A percentile compares a stretch with the other conserved stretches of the same genome.
These are phyloP conservation scores for Clunio marinus DNA, from an alignment of 2,888 invertebrate genomes.

Conservation along the genomic window DNA sequence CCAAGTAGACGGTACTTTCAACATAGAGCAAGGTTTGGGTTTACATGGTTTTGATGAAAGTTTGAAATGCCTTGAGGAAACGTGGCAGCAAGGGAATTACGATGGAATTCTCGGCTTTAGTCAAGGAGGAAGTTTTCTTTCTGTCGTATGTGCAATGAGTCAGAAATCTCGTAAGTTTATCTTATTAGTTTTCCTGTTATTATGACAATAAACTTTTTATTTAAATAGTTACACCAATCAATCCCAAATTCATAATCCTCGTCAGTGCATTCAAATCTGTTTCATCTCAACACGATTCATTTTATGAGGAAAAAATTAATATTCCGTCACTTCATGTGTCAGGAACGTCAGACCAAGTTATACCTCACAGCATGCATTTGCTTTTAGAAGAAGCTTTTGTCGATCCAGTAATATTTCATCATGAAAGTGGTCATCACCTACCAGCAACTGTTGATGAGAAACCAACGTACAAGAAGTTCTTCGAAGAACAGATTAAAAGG, in stretches of 20 bases:
- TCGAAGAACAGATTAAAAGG: conserved; percentile 45
- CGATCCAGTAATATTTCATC: conserved; percentile 61
- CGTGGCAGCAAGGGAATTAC: conserved; percentile 76
- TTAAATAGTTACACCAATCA: conserved; percentile 61
- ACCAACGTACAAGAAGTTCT: conserved; percentile 47
- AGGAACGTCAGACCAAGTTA: conserved; percentile 79
- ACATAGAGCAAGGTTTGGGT: conserved; percentile 65
- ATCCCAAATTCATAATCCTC: conserved; percentile 81
- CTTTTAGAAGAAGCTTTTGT: conserved; percentile 63
- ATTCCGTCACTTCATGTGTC: conserved; percentile 78
- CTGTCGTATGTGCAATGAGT: conserved; percentile 74
- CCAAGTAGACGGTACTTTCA: conserved; percentile 70
- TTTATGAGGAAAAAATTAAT: conserved; percentile 64
- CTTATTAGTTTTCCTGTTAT: background rate
- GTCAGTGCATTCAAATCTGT: conserved; percentile 81
- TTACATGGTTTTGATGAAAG: conserved; percentile 78
- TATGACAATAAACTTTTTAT: background rate
- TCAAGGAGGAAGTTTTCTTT: conserved; percentile 85
- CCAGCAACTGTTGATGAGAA: conserved; percentile 48
- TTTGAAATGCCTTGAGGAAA: conserved; percentile 61
- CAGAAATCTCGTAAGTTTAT: conserved; percentile 63
- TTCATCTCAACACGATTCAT: conserved; percentile 68
- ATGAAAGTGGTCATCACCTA: conserved; percentile 83
- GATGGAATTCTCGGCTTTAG: conserved; percentile 92
- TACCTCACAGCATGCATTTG: conserved; percentile 74